Base-by-base conservation (phyloP, 2,888 invertebrate genomes). In the Hylaea fasciaria region DNA sequence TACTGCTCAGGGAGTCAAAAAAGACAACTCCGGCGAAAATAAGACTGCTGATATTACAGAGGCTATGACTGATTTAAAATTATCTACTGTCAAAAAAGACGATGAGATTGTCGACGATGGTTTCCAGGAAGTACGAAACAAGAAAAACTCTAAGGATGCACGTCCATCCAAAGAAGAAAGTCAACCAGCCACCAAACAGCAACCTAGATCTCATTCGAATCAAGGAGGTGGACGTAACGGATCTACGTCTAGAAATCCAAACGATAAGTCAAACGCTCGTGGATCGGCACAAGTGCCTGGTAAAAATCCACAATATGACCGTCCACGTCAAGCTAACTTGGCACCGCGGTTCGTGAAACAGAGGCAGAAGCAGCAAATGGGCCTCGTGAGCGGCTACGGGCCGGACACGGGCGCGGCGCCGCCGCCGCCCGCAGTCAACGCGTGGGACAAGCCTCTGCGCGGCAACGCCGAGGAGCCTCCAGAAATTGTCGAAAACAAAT, bases 51-150 rank as follows among this genome's bases (percentile, higher is more conserved):
- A 91, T 69, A 72, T 86, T 59, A 81, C 83, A 79, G 91, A 91
- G 81, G 87, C 87, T 84, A 85, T 87, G 78, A 79, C 75, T 73
- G 91, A 91, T 77, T 78, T 87, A 58, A 91, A 91, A 68, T 68
- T 89, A 73, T 77, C 82, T 59, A 70, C 79, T 64, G 70, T 65
- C 53, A 91, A 88, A 69, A 90, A 89, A 74, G 87, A 90, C 14
- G 93, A 93, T 35, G 93, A 92, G 64, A 83, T 89, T 17, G 93
- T 95, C 58, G 94, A 95, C 54, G 95, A 95, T 76, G 96, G 96
- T 49, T 97, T 97, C 85, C 96, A 96, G 85, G 97, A 97, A 83
- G 97, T 97, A 8, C 94, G 96, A 60, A 96, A 96, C 56, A 96
- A 96, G 83, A 96, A 96, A 80, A 94, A 93, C 70, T 94, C 94